Conservation (phyloP, 92 coral and sea anemone species). For the Siderastrea radians region DNA sequence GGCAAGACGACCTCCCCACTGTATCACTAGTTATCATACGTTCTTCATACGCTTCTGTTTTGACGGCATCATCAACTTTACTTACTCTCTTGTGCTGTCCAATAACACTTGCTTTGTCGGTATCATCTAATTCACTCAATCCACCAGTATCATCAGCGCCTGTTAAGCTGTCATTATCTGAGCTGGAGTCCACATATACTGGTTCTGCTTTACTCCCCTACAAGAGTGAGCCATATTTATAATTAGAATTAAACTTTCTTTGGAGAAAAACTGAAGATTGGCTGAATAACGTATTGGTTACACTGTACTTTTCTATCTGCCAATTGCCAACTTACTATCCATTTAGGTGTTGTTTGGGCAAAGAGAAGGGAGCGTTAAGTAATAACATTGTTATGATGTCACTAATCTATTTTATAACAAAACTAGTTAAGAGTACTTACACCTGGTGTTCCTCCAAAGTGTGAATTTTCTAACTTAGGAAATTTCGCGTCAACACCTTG, state of each 20-base stretch:
- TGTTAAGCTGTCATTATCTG: constrained; percentile 27
- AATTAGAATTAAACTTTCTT: too few species aligned
- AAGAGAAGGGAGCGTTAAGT: neutral
- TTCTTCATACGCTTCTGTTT: constrained; percentile 15
- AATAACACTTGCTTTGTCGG: constrained; percentile 21
- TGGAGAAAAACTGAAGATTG: too few species aligned
- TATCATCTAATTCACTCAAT: constrained; percentile 27
- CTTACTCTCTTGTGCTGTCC: neutral
- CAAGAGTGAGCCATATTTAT: neutral
- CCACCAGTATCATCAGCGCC: constrained; percentile 20
- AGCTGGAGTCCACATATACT: constrained; percentile 38
- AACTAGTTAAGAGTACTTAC: constrained; percentile 20
- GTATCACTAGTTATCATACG: neutral
- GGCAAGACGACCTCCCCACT: constrained; percentile 25
- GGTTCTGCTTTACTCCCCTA: constrained; percentile 42
- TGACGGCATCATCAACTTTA: constrained; percentile 15
- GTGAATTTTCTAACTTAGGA: constrained; percentile 34
- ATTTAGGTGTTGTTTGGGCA: neutral
- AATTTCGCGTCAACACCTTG: constrained; percentile 16
- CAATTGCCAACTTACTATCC: neutral
- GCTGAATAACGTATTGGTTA: neutral
- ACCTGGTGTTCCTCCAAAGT: constrained; percentile 26
- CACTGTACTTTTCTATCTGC: neutral
- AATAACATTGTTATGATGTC: neutral
- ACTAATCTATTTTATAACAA: neutral